Evolutionary conservation across 1,140 invertebrate genomes (phyloP).

Genomic region (Lineus longissimus): DNA sequence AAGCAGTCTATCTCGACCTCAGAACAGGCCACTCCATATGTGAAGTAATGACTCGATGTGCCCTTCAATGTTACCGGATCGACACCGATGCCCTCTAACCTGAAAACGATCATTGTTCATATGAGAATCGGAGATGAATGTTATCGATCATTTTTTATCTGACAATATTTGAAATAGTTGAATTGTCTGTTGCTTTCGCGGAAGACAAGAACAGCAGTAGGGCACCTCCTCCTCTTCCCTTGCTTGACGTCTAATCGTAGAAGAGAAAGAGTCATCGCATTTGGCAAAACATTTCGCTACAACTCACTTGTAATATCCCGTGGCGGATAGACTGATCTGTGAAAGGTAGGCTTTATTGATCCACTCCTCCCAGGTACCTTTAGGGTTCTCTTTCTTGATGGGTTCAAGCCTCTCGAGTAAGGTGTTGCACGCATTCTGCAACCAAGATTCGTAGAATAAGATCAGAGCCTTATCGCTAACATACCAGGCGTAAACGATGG

Average conservation of each 20-base stretch:
- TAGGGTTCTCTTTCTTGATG: conserved; percentile 71
- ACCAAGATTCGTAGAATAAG: conserved; percentile 13
- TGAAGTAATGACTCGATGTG: conserved; percentile 10
- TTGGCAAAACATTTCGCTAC: too few relatives aligned
- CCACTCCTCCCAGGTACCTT: conserved; percentile 83
- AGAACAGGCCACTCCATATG: conserved; percentile 42
- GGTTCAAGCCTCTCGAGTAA: conserved; percentile 74
- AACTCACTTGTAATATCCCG: conserved; percentile 71
- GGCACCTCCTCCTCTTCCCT: too few relatives aligned
- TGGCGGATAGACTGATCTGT: conserved; percentile 76
- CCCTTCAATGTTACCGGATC: background rate
- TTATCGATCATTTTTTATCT: too few relatives aligned
- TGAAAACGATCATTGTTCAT: conserved; percentile 1
- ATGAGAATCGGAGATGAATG: background rate
- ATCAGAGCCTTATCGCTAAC: background rate
- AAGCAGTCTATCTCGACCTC: conserved; percentile 59
- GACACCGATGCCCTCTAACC: background rate
- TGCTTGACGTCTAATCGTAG: too few relatives aligned
- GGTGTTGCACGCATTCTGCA: conserved; percentile 74
- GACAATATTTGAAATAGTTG: too few relatives aligned
- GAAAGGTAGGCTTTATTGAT: conserved; percentile 73
- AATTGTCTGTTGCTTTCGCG: too few relatives aligned
- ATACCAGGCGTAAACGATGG: too few relatives aligned
- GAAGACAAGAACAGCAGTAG: too few relatives aligned
- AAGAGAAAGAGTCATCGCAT: background rate